Evolutionary conservation across 2,797 vertebrate species (phyloP).

Genomic region (Pangasius macronema): DNA sequence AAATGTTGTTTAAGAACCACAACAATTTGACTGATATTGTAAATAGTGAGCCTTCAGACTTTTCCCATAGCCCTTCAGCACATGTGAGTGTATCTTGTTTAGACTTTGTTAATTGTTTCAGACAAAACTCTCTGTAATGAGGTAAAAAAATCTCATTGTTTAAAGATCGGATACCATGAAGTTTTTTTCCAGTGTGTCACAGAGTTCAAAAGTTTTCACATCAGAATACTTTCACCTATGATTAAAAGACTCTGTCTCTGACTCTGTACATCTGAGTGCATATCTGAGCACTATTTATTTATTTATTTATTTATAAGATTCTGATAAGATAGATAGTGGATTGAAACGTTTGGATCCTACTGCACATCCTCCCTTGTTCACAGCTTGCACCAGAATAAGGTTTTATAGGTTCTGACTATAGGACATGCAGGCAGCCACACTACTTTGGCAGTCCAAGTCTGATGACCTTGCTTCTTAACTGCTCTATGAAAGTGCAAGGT

Average conservation of each 20-base stretch:
- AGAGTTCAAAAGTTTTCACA: slow-evolving; percentile 4
- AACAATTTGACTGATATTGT: neutral
- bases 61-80: neutral
- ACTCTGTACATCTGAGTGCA: neutral
- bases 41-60: neutral
- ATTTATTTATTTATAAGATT: neutral
- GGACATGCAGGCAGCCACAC: neutral
- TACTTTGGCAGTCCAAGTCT: neutral
- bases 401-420: slow-evolving; percentile 23
- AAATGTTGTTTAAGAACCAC: neutral
- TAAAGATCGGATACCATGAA: slow-evolving; percentile 2
- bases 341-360: neutral
- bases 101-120: neutral
- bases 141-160: neutral
- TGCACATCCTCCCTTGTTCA: neutral
- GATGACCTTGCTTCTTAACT: neutral
- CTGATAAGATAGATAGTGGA: neutral
- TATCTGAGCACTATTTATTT: too few relatives aligned
- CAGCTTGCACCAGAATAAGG: neutral
- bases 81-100: slow-evolving; percentile 7
- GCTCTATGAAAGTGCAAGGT: slow-evolving; percentile 26
- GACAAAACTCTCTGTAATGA: neutral
- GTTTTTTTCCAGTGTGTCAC: neutral
- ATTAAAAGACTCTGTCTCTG: neutral
- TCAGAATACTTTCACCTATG: neutral